Evolutionary conservation across 2,888 invertebrate species (phyloP), one percentile per base, ranked within the genome.

Genomic region (Ochropacha duplaris): DNA sequence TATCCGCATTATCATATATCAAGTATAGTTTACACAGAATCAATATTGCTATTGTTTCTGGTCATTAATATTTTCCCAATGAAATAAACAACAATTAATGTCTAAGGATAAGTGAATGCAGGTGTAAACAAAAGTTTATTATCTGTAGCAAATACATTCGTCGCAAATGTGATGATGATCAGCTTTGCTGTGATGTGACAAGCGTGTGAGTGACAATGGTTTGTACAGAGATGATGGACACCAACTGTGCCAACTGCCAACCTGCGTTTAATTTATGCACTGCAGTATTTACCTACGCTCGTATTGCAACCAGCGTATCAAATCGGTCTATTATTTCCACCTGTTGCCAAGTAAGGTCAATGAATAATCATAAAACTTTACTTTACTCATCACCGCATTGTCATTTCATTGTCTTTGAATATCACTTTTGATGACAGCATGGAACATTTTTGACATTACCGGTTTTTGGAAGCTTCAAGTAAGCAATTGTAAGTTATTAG

Each of bases 181-280:
- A 60, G 61, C 60, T 61, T 31, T 12, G 12, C 16, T 26, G 22
- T 12, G 76, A 73, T n/a, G 65, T 71, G 76, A 73, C 76, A 71
- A 64, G 56, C 57, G 72, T 74, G 67, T 63, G 59, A 54, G 50
- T 52, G 54, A 51, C 72, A 73, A 77, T 80, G 71, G 44, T 44
- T 16, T 44, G 39, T 16, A n/a, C 6, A 9, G 6, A 19, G n/a
- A n/a, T 36, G n/a, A 36, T n/a, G 36, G 36, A 14, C n/a, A 36
- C 36, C 44, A 9, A 9, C 19, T 44, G 44, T 44, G 1, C 39
- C 16, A 9, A 19, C 39, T 44, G 39, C 39, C 16, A 19, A 8
- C 9, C n/a, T n/a, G n/a, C n/a, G n/a, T n/a, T n/a, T n/a, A n/a
- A n/a, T n/a, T n/a, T n/a, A n/a, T n/a, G n/a, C n/a, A n/a, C n/a